Evolutionary conservation across 2,113 vertebrate genomes (phyloP).

Genomic region (Neolamprologus longior): DNA sequence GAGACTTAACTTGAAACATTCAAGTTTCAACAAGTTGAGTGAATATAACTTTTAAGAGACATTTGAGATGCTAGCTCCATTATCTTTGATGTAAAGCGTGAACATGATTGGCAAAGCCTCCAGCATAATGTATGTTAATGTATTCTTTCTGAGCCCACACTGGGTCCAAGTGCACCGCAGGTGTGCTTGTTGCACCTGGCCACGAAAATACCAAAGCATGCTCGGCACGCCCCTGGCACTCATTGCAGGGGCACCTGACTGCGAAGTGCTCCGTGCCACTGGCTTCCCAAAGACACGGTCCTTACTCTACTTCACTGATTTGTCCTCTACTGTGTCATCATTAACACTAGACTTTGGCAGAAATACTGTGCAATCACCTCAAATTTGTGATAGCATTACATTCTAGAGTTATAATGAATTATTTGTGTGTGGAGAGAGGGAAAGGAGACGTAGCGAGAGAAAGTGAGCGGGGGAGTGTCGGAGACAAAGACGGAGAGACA

Average conservation of each 20-base stretch:
- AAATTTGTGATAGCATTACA: neutral
- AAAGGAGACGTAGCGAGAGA: neutral
- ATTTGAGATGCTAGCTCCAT: neutral
- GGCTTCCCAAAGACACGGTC: neutral
- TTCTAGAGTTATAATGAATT: neutral
- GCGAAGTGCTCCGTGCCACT: neutral
- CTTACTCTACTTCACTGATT: neutral
- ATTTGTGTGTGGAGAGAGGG: neutral
- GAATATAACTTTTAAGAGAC: neutral
- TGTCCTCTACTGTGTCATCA: neutral
- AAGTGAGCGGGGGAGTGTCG: neutral
- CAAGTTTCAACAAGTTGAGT: neutral
- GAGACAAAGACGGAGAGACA: constrained; percentile 55
- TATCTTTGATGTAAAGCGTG: neutral
- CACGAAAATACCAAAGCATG: neutral
- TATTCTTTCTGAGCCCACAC: neutral
- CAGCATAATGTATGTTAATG: neutral
- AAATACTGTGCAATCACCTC: neutral
- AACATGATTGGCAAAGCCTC: neutral
- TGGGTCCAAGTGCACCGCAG: neutral
- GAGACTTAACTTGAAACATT: neutral
- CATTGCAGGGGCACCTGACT: neutral
- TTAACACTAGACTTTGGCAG: neutral
- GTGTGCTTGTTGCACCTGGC: neutral
- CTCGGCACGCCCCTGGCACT: neutral